A percentile compares a stretch with the other conserved stretches of the same genome.
phyloP scores from a whole-genome alignment of 2,797 vertebrate genomes.

The Benthosema pterotum region DNA sequence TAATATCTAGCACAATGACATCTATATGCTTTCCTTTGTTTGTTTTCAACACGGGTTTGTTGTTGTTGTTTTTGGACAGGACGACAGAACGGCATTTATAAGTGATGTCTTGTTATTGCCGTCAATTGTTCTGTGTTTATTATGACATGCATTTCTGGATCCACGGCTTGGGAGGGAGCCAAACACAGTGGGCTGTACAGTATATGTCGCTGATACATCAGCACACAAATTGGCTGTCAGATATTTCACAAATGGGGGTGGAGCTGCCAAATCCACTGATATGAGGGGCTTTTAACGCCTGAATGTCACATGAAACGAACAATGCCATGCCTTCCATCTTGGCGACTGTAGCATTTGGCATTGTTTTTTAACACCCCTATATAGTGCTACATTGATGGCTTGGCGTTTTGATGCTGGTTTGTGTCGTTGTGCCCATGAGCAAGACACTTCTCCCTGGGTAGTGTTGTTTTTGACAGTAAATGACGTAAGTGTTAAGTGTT shows the following conservation, averaged over 20 bases:
- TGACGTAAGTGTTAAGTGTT: too few species aligned
- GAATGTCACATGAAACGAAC: not conserved
- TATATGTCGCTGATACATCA: constrained; percentile 12
- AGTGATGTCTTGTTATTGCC: too few species aligned
- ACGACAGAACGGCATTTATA: too few species aligned
- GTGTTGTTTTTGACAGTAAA: too few species aligned
- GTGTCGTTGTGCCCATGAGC: too few species aligned
- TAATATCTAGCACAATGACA: too few species aligned
- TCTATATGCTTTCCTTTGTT: too few species aligned
- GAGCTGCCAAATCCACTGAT: not conserved
- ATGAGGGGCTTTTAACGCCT: not conserved
- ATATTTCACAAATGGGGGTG: constrained; percentile 2
- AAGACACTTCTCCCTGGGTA: too few species aligned
- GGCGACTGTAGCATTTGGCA: constrained; percentile 7
- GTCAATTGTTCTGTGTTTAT: constrained; percentile 27
- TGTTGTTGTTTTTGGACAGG: too few species aligned
- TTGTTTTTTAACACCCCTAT: not conserved
- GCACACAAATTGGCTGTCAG: not conserved
- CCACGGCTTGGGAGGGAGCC: not conserved
- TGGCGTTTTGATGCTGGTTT: too few species aligned
- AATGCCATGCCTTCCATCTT: not conserved
- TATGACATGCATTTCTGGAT: not conserved
- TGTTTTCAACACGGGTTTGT: too few species aligned
- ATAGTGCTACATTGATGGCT: too few species aligned
- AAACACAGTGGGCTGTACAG: not conserved